These are phyloP conservation scores for Porites lobata DNA, from an alignment of 92 coral and sea anemone species.

Conservation along the genomic window DNA sequence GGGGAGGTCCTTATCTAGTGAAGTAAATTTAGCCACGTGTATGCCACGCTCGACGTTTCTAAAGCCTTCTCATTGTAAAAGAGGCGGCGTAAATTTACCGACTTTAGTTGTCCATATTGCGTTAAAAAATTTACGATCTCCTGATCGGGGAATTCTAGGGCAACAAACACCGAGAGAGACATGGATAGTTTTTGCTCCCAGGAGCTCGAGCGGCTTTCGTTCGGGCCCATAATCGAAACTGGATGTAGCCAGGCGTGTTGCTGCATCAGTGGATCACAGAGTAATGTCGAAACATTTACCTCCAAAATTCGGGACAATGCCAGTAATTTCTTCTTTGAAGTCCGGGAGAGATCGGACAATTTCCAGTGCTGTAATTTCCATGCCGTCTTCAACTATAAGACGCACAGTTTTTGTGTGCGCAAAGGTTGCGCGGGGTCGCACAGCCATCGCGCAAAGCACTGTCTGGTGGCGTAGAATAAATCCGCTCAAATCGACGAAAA, in stretches of 20 bases:
- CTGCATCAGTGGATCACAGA: background rate
- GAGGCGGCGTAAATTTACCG: background rate
- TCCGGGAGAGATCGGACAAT: background rate
- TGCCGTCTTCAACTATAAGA: too few species aligned
- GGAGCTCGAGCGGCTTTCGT: background rate
- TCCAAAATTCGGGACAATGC: too few species aligned
- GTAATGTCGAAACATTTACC: conserved; percentile 7
- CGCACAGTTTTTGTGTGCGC: too few species aligned
- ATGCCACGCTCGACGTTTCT: background rate
- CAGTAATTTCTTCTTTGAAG: background rate
- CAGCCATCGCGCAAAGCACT: too few species aligned
- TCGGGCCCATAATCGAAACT: background rate
- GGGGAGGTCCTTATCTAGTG: background rate
- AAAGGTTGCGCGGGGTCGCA: too few species aligned
- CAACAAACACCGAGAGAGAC: background rate
- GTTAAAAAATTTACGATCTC: background rate
- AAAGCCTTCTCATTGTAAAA: background rate
- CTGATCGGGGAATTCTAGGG: background rate
- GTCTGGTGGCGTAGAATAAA: too few species aligned
- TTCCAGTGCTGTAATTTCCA: background rate
- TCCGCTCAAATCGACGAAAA: too few species aligned
- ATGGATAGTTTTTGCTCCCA: background rate
- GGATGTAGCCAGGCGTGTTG: background rate
- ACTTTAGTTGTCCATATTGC: background rate
- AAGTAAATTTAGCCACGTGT: background rate